Evolutionary conservation across 2,797 vertebrate genomes (phyloP), one percentile per base, ranked within the genome.

Genomic region (Hemitrygon akajei): DNA sequence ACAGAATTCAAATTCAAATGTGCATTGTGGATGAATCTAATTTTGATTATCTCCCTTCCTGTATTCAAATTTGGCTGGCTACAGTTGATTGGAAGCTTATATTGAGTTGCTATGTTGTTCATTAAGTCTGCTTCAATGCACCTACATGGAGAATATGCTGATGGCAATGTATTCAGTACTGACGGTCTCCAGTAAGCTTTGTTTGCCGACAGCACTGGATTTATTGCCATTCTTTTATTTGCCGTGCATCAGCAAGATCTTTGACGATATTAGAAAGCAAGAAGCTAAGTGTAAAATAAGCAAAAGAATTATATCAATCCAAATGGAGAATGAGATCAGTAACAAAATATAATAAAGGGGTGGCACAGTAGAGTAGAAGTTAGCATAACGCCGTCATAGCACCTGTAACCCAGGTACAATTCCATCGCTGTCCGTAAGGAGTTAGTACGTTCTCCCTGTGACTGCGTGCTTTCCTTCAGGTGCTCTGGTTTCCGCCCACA

Each of bases 61-160:
- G 66, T 89, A 37, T 89, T 10, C 86, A 89, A 89, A 89, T 93
- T 93, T 71, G 47, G 47, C 40, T 93, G 93, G 37, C 71, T 58
- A 47, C 71, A 3, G 16, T 75, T 12, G 16, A 92, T 56, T 4
- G 25, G 40, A 40, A 75, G 34, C 71, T 56, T 58, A 2, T 93
- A 56, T 76, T 93, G 56, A 75, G 11, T 18, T 25, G 6, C 71
- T 58, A 12, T n/a, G 27, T 3, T 27, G 47, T 27, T 76, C 91
- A 93, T 76, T 76, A 56, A n/a, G 37, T 76, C 56, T 76, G 40
- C 91, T 93, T 47, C 47, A 56, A 40, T 93, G 25, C 91, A 76
- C 30, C 40, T 56, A 47, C 91, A 93, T 47, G 71, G 40, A 37
- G 40, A 93, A 73, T 75, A 56, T 76, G 91, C 91, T 93, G 91